A percentile compares a stretch with the other conserved stretches of the same genome.
Evolutionary conservation across 2,888 invertebrate genomes (phyloP).

Genomic region (Lasioglossum villosulum): DNA sequence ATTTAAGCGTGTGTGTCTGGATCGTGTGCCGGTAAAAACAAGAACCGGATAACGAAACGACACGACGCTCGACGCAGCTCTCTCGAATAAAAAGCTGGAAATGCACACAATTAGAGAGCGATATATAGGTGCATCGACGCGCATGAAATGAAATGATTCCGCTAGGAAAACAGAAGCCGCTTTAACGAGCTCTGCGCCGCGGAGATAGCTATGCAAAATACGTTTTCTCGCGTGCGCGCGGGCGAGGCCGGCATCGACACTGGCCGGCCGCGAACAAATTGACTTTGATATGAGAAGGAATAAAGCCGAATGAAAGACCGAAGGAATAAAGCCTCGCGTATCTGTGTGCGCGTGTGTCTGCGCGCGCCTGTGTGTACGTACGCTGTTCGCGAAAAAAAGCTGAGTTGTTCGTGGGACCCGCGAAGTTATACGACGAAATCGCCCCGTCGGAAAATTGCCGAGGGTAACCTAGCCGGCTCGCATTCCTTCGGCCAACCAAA

Average conservation of each 20-base stretch:
- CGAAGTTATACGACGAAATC: constrained; percentile 40
- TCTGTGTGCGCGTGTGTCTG: not conserved
- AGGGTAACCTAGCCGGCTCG: constrained; percentile 23
- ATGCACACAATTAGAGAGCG: constrained; percentile 44
- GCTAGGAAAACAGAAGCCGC: constrained; percentile 53
- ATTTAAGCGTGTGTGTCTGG: not conserved
- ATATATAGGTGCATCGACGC: constrained; percentile 45
- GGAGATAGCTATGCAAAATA: constrained; percentile 71
- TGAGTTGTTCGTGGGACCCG: constrained; percentile 31
- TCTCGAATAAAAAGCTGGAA: constrained; percentile 34
- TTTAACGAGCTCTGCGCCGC: constrained; percentile 65
- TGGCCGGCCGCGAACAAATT: constrained; percentile 35
- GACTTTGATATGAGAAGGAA: constrained; percentile 51
- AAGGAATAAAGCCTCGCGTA: constrained; percentile 33
- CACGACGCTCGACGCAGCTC: not conserved
- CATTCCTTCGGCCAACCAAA: constrained; percentile 42
- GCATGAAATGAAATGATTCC: constrained; percentile 52
- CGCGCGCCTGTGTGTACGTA: not conserved
- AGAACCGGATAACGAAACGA: constrained; percentile 23
- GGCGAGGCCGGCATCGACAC: not conserved
- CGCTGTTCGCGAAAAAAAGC: constrained; percentile 25
- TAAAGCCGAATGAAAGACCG: constrained; percentile 41
- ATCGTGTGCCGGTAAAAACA: constrained; percentile 8
- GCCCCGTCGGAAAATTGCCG: constrained; percentile 37
- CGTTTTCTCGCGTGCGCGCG: constrained; percentile 52